Evolutionary conservation across 2,113 vertebrate species (phyloP).

Genomic region (Barnardius zonarius): DNA sequence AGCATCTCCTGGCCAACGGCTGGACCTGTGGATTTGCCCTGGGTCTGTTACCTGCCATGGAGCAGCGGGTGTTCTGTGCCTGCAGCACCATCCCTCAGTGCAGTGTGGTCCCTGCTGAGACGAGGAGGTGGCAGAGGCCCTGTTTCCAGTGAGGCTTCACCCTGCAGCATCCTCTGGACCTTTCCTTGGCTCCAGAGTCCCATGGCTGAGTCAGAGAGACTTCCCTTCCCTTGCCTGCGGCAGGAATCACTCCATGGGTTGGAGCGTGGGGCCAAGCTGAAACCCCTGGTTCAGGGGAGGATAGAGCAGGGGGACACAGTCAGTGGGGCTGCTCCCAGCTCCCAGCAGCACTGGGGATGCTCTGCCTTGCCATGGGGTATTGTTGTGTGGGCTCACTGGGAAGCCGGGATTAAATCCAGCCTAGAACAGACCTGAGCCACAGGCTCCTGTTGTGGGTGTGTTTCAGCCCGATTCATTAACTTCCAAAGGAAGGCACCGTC

Average conservation of each 20-base stretch:
- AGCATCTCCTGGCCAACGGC: fast-evolving
- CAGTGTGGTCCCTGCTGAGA: no score
- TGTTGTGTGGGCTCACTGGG: fast-evolving
- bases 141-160: not conserved
- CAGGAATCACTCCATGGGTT: fast-evolving
- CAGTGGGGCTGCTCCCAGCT: not conserved
- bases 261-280: fast-evolving
- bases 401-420: not conserved
- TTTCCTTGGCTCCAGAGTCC: not conserved
- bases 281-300: not conserved
- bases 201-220: not conserved
- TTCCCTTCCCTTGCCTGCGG: not conserved
- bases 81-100: not conserved
- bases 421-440: not conserved
- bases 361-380: not conserved
- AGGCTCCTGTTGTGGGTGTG: not conserved
- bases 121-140: not conserved
- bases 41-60: not conserved
- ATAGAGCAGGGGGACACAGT: not conserved
- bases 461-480: not conserved
- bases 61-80: not conserved
- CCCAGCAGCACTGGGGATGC: not conserved
- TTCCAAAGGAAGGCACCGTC: not conserved
- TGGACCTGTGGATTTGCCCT: not conserved
- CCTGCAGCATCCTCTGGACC: not conserved